A percentile compares a stretch with the other conserved stretches of the same genome.
These are phyloP conservation scores for Lynx canadensis DNA, from an alignment of 2,113 vertebrate genomes.

Conservation along the genomic window DNA sequence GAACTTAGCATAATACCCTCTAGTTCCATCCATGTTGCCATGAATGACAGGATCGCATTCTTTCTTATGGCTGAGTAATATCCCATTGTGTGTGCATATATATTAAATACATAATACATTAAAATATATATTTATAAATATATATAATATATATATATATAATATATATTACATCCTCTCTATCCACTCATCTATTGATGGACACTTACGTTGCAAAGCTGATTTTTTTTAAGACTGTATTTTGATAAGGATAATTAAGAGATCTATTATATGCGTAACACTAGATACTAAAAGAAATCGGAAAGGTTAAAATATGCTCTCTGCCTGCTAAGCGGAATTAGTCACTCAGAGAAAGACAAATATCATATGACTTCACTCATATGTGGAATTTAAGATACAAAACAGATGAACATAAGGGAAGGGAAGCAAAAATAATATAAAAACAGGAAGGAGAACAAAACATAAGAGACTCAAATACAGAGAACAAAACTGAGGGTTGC, in stretches of 20 bases:
- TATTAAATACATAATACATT: too few species aligned
- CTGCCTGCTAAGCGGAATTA: neutral
- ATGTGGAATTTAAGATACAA: too few species aligned
- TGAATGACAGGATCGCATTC: neutral
- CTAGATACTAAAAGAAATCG: neutral
- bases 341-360: too few species aligned
- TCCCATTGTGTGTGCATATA: neutral
- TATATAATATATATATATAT: neutral
- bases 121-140: too few species aligned
- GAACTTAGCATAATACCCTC: neutral
- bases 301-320: neutral
- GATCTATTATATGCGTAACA: neutral
- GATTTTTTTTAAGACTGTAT: neutral
- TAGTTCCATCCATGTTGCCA: neutral
- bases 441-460: too few species aligned
- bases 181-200: neutral
- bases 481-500: too few species aligned
- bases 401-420: too few species aligned
- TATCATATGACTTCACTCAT: too few species aligned
- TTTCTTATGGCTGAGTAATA: neutral
- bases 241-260: conserved; percentile 3
- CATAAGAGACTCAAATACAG: too few species aligned
- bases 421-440: too few species aligned
- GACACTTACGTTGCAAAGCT: neutral
- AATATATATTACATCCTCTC: neutral